Conservation (phyloP, 1,140 invertebrate genomes). For the Drosophila athabasca region DNA sequence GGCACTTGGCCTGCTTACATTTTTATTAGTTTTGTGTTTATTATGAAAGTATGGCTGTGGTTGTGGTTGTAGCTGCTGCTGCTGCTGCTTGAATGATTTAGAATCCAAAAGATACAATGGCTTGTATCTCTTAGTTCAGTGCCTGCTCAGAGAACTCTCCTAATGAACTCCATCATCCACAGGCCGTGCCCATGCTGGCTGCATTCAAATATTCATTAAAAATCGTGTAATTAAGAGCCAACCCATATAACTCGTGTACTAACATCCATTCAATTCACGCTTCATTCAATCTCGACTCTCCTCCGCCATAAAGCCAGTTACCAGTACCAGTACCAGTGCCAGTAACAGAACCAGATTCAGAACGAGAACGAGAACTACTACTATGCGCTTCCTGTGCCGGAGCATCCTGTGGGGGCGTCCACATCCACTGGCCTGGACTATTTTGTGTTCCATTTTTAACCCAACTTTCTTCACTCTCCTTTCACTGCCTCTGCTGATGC, state of each 20-base stretch:
- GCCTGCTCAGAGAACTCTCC: neutral
- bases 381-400: conserved; percentile 5
- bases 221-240: conserved; percentile 39
- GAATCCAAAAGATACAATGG: neutral
- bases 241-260: neutral
- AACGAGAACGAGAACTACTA: too few species aligned
- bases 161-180: conserved; percentile 29
- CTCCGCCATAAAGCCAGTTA: conserved; percentile 4
- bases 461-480: neutral
- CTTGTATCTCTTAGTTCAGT: neutral
- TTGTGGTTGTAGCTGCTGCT: conserved; percentile 36
- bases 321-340: too few species aligned
- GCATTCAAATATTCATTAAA: conserved; percentile 42
- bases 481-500: neutral
- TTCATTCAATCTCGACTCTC: conserved; percentile 21
- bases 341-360: too few species aligned
- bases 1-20: conserved; percentile 63
- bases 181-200: neutral
- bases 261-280: conserved; percentile 18
- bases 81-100: conserved; percentile 39
- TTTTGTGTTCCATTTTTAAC: conserved; percentile 5
- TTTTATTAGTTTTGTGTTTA: conserved; percentile 79
- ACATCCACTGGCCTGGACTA: too few species aligned
- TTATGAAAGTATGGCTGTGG: conserved; percentile 20
- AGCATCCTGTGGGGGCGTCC: conserved; percentile 1